These are phyloP conservation scores for Neostethus bicornis DNA, from an alignment of 2,797 vertebrate species.

Conservation along the genomic window DNA sequence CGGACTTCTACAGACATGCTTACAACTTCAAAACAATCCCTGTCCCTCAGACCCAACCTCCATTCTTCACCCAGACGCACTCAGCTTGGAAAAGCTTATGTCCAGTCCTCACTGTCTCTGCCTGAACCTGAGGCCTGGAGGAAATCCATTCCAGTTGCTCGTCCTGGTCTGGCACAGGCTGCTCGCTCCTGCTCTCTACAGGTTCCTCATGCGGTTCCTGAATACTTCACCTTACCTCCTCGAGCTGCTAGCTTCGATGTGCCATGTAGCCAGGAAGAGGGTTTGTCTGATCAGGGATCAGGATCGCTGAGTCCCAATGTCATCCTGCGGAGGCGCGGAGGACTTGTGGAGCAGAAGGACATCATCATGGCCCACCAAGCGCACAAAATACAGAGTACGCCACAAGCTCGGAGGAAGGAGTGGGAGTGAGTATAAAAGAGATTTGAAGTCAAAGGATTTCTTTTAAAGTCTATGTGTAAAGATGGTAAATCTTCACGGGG, in stretches of 20 bases:
- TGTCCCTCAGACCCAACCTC: conserved; percentile 62
- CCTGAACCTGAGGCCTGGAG: conserved; percentile 87
- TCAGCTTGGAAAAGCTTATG: conserved; percentile 26
- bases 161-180: conserved; percentile 74
- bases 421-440: conserved; percentile 87
- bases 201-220: conserved; percentile 77
- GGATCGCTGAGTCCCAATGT: conserved; percentile 72
- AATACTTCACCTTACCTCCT: conserved; percentile 76
- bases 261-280: conserved; percentile 62
- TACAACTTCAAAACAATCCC: conserved; percentile 78
- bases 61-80: conserved; percentile 38
- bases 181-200: conserved; percentile 85
- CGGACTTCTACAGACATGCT: conserved; percentile 80
- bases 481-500: conserved; percentile 56
- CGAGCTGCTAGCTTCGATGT: conserved; percentile 84
- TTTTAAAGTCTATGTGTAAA: conserved; percentile 54
- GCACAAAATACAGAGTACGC: conserved; percentile 88
- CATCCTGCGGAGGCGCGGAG: conserved; percentile 80
- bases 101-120: conserved; percentile 81
- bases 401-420: conserved; percentile 86
- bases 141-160: conserved; percentile 46
- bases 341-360: conserved; percentile 85
- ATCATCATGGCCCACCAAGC: conserved; percentile 88
- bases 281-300: conserved; percentile 67
- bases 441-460: conserved; percentile 43